Conservation (phyloP, 2,888 invertebrate genomes). For the Heliconius ethilla region DNA sequence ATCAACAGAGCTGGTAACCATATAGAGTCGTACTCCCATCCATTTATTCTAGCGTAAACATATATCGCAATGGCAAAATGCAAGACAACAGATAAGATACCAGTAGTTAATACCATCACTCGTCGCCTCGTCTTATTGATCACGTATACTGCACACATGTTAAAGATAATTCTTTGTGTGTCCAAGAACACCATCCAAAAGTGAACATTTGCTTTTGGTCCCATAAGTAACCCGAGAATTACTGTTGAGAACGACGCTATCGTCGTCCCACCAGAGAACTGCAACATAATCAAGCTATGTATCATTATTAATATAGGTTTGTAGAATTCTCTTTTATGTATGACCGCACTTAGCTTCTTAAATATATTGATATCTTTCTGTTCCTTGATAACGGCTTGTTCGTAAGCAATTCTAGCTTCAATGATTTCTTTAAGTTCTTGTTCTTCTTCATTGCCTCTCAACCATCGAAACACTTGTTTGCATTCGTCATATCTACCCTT, state of each 20-base stretch:
- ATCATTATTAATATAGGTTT: constrained; percentile 82
- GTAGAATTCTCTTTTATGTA: constrained; percentile 74
- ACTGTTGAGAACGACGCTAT: constrained; percentile 85
- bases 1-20: constrained; percentile 76
- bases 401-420: constrained; percentile 51
- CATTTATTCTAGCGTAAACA: constrained; percentile 58
- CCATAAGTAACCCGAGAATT: constrained; percentile 80
- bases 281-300: constrained; percentile 82
- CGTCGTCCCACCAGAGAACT: constrained; percentile 85
- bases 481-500: constrained; percentile 80
- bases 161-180: constrained; percentile 80
- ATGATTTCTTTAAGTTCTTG: constrained; percentile 70
- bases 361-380: constrained; percentile 41
- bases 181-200: constrained; percentile 85
- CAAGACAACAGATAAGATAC: constrained; percentile 57
- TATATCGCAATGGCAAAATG: constrained; percentile 75
- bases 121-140: constrained; percentile 82
- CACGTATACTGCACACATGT: constrained; percentile 81
- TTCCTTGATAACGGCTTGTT: constrained; percentile 50
- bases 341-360: constrained; percentile 45
- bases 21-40: constrained; percentile 57
- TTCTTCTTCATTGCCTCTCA: constrained; percentile 76
- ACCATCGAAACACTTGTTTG: constrained; percentile 79
- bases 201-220: constrained; percentile 81
- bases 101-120: constrained; percentile 81